Base-by-base conservation (phyloP, 2,888 invertebrate genomes). In the Acanthosepion lycidas region DNA sequence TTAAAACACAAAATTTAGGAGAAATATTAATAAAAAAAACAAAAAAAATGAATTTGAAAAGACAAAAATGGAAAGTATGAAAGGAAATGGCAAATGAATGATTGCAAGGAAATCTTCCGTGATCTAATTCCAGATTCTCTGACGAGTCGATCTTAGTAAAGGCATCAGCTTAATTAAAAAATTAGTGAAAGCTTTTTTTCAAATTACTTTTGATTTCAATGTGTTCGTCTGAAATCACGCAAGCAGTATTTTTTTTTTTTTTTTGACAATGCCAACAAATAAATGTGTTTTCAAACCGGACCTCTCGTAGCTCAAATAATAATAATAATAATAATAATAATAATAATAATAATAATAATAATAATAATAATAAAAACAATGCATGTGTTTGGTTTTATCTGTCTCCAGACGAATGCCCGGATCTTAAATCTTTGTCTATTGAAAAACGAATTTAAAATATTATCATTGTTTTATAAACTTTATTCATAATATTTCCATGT, bases 101-200 rank as follows among this genome's bases (percentile, higher is more conserved):
- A 78, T 78, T 78, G n/a, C 2, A 78, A 78, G 78, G n/a, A n/a
- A 78, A 78, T 78, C n/a, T 78, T 78, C n/a, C 78, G 78, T 78
- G 78, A 78, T 78, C 78, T n/a, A 12, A n/a, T 78, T 78, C n/a
- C n/a, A 9, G n/a, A 78, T 5, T 78, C 33, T 33, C 33, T 78
- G 78, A n/a, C 78, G 78, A 33, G 78, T 78, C 33, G n/a, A 78
- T 78, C n/a, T 78, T 78, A n/a, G 78, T 78, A n/a, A 78, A 78
- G 78, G 78, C 78, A 78, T 78, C 78, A 78, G 78, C 78, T n/a
- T 78, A 78, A 78, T 78, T 78, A 78, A 78, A 78, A 78, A 78
- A 78, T 78, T 78, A 78, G 78, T 78, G 78, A 78, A 78, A 78
- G 78, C n/a, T 78, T 78, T 64, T 42, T 64, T 26, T 23, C 8